Evolutionary conservation across 2,888 invertebrate species (phyloP), one percentile per base, ranked within the genome.

Genomic region (Alentia gelatinosa): DNA sequence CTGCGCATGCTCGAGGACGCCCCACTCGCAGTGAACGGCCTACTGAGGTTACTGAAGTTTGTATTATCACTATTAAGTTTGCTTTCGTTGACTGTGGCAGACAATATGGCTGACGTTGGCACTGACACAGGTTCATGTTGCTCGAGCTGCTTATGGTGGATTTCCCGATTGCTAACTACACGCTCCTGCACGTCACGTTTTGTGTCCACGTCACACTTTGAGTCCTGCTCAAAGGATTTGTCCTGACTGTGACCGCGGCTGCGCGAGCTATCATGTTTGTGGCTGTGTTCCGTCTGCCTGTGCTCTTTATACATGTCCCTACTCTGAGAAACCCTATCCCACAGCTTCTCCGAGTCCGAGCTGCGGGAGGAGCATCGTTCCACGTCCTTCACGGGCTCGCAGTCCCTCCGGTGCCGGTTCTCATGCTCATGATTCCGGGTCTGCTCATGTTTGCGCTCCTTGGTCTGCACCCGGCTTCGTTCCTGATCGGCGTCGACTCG

Each of bases 211-310:
- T 86, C 86, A 86, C 42, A 33, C 42, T 86, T 86, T 30, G 86
- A 86, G 86, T 86, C 86, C 42, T 50, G 86, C 86, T 86, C 86
- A 86, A 47, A 86, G 86, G 12, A 9, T 26, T 86, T 40, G 40
- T 86, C 47, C 12, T 86, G 86, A 86, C 86, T 86, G 47, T 86
- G 86, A 50, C 86, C 47, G 47, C 23, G 47, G 23, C 86, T 86
- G 47, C 33, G 42, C 33, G 42, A 42, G 5, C 30, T 86, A 7
- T 86, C 86, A 26, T 86, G 86, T 47, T 50, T 86, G 47, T 47
- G 86, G 47, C 47, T 47, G 47, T 42, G 26, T 26, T 86, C 86
- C 0, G 40, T 30, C 33, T 86, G 42, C 79, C 30, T 79, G 1
- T 42, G 26, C 5, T 86, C 86, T 33, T 47, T 86, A 47, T 86